Percentiles rank a stretch among this genome's conserved stretches.
Evolutionary conservation across 2,797 vertebrate species (phyloP).

Genomic region (Thalassophryne amazonica): DNA sequence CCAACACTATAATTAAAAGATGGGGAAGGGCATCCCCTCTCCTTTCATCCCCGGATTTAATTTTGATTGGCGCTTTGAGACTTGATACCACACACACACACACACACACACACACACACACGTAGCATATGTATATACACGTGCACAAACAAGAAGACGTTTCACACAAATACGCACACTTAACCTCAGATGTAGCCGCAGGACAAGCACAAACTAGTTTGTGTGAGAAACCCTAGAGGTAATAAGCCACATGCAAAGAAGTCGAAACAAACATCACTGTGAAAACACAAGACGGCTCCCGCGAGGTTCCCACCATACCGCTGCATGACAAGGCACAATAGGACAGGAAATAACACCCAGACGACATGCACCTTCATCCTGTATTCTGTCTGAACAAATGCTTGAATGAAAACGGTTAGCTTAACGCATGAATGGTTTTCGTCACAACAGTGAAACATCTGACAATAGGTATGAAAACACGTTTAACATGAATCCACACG

Average conservation of each 20-base stretch:
- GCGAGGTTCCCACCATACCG: conserved; percentile 55
- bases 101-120: conserved; percentile 4
- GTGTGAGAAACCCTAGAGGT: conserved; percentile 38
- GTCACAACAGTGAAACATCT: conserved; percentile 25
- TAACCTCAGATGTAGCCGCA: conserved; percentile 41
- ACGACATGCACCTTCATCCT: conserved; percentile 66
- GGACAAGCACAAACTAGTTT: conserved; percentile 64
- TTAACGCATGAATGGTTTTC: conserved; percentile 53
- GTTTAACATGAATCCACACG: conserved; percentile 11
- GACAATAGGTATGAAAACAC: conserved; percentile 34
- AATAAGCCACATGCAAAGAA: conserved; percentile 31
- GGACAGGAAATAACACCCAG: conserved; percentile 58
- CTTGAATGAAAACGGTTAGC: conserved; percentile 39
- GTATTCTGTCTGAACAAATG: conserved; percentile 59
- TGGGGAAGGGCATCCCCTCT: conserved; percentile 54
- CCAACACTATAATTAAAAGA: conserved; percentile 56
- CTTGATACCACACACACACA: conserved; percentile 39
- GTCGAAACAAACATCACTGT: conserved; percentile 41
- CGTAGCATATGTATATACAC: background rate
- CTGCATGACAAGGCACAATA: conserved; percentile 56
- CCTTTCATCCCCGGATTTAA: conserved; percentile 59
- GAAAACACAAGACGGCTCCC: conserved; percentile 25
- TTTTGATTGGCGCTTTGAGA: conserved; percentile 58
- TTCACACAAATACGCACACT: conserved; percentile 22
- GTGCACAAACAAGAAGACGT: background rate